Base-by-base conservation (phyloP, 2,888 invertebrate genomes). In the Alitta virens region DNA sequence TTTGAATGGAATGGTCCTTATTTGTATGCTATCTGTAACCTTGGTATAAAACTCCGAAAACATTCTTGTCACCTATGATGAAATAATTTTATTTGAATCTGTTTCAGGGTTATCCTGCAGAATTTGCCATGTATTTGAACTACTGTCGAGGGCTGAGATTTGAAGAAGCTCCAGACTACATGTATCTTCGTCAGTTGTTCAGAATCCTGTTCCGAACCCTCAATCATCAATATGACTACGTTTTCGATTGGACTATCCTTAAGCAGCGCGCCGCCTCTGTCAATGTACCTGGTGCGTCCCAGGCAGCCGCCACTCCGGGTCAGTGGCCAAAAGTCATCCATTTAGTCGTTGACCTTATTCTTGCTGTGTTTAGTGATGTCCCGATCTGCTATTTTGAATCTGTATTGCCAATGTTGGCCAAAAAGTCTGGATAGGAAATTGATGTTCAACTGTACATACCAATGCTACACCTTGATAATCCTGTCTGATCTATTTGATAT, bases 41-140 rank as follows among this genome's bases (percentile, higher is more conserved):
- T n/a, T n/a, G n/a, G n/a, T n/a, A n/a, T n/a, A n/a, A n/a, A n/a
- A n/a, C n/a, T n/a, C n/a, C n/a, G n/a, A n/a, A n/a, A n/a, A n/a
- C n/a, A n/a, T n/a, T n/a, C n/a, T n/a, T n/a, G n/a, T n/a, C n/a
- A n/a, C n/a, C n/a, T n/a, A n/a, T n/a, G n/a, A n/a, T n/a, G n/a
- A n/a, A n/a, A n/a, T n/a, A n/a, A n/a, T n/a, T n/a, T n/a, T 40
- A 40, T 16, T 50, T 50, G 12, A 16, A 9, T 21, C n/a, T 27
- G 12, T 21, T 27, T 16, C 66, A 80, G 92, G 96, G 96, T 74
- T 98, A 92, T 85, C 98, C 99, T 74, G 96, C 97, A 62, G 99
- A 99, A 86, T 99, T 99, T 86, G 91, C 97, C 72, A 99, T 98
- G 97, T 99, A 98, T 87, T 88, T 99, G 85, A 98, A 98, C 87